A percentile compares a stretch with the other conserved stretches of the same genome.
Evolutionary conservation across 1,140 invertebrate species (phyloP).

Genomic region (Agrypnia vestita): DNA sequence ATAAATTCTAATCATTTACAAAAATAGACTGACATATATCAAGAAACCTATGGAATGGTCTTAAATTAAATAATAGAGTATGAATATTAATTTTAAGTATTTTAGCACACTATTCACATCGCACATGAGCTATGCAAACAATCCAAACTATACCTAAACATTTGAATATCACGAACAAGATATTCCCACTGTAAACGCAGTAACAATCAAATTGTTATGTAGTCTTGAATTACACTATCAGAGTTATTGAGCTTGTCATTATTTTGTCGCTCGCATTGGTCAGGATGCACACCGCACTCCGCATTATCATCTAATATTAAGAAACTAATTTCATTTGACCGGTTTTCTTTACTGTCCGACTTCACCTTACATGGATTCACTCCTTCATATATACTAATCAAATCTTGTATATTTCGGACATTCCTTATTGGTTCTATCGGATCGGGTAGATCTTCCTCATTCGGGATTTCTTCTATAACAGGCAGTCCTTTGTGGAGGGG

Average conservation of each 20-base stretch:
- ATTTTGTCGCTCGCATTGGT: background rate
- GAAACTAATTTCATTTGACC: slow-evolving; percentile 50
- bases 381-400: slow-evolving; percentile 53
- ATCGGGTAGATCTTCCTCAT: slow-evolving; percentile 47
- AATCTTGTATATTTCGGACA: slow-evolving; percentile 46
- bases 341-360: slow-evolving; percentile 10
- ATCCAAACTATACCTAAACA: too few relatives aligned
- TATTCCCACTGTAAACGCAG: too few relatives aligned
- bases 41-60: too few relatives aligned
- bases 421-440: slow-evolving; percentile 20
- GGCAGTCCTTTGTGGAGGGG: slow-evolving; percentile 39
- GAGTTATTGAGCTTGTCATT: background rate
- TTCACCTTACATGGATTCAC: background rate
- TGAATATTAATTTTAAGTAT: too few relatives aligned
- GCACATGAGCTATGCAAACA: too few relatives aligned
- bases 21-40: too few relatives aligned
- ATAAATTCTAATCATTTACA: too few relatives aligned
- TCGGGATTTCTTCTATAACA: slow-evolving; percentile 55
- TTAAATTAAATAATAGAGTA: too few relatives aligned
- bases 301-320: slow-evolving; percentile 50
- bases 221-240: slow-evolving; percentile 13
- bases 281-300: background rate
- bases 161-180: too few relatives aligned
- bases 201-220: slow-evolving; percentile 16
- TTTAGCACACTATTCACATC: too few relatives aligned